These are phyloP conservation scores for Polypedilum vanderplanki DNA, from an alignment of 1,140 invertebrate species.

Conservation along the genomic window DNA sequence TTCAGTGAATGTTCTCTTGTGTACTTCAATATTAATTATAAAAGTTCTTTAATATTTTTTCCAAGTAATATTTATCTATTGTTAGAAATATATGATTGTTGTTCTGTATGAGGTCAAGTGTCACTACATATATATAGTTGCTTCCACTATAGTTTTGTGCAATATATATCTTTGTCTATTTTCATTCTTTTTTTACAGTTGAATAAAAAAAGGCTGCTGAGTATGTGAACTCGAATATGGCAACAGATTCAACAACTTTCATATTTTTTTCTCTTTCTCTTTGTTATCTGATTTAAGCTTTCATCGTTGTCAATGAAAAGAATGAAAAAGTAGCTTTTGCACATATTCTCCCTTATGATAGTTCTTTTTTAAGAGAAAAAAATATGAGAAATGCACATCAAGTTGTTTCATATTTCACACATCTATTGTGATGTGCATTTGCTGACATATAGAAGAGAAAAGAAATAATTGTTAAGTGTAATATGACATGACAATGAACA, in stretches of 20 bases:
- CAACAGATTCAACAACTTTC: slow-evolving; percentile 15
- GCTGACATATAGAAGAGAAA: no score
- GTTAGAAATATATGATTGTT: no score
- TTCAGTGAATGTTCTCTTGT: no score
- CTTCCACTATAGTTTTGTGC: background rate
- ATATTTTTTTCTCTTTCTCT: background rate
- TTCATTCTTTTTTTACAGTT: background rate
- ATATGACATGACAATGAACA: no score
- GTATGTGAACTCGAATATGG: background rate
- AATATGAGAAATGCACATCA: background rate
- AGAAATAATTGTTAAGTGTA: no score
- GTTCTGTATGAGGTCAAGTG: background rate
- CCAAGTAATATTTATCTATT: no score
- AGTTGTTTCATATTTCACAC: background rate
- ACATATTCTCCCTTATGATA: background rate
- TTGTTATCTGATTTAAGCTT: slow-evolving; percentile 18
- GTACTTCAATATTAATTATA: no score
- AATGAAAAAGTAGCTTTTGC: slow-evolving; percentile 9
- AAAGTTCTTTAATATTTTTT: no score
- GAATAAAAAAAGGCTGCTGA: slow-evolving; percentile 4
- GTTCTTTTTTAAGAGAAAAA: background rate
- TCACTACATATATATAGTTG: background rate
- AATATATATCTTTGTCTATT: background rate
- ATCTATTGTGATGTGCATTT: no score
- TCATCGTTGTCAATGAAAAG: background rate